These are phyloP conservation scores for Dysdera silvatica DNA, from an alignment of 1,140 invertebrate genomes.

Conservation along the genomic window DNA sequence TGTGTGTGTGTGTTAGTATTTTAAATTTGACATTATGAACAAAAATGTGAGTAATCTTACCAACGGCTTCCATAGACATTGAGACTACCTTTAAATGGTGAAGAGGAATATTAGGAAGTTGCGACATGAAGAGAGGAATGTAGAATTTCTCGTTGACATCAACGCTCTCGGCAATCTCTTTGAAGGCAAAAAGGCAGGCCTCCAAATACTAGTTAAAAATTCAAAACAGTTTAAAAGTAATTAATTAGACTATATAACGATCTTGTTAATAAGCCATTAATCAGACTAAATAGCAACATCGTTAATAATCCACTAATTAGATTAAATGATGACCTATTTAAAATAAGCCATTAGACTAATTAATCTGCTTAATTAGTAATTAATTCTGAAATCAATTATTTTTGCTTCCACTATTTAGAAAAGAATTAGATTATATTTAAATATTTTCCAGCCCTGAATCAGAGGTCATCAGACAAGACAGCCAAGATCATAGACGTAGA, in stretches of 20 bases:
- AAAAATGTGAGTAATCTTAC: constrained; percentile 42
- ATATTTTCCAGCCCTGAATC: too few relatives aligned
- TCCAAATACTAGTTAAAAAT: constrained; percentile 54
- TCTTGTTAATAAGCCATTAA: too few relatives aligned
- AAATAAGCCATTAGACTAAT: neutral
- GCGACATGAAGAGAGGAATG: constrained; percentile 57
- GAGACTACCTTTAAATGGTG: constrained; percentile 55
- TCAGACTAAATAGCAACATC: too few relatives aligned
- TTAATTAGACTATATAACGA: neutral
- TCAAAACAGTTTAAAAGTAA: neutral
- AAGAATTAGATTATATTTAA: too few relatives aligned
- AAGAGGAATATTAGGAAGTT: constrained; percentile 56
- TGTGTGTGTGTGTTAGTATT: too few relatives aligned
- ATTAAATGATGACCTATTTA: too few relatives aligned
- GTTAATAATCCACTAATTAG: too few relatives aligned
- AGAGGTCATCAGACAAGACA: too few relatives aligned
- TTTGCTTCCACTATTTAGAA: too few relatives aligned
- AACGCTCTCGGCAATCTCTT: constrained; percentile 67
- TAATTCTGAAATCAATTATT: too few relatives aligned
- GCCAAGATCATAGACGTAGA: too few relatives aligned
- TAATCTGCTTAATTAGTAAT: neutral
- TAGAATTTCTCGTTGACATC: constrained; percentile 54
- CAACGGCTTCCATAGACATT: constrained; percentile 63
- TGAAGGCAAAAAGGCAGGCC: constrained; percentile 70
- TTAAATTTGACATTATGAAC: too few relatives aligned